Conservation (phyloP, 2,888 invertebrate genomes). For the Apantesis nais region DNA sequence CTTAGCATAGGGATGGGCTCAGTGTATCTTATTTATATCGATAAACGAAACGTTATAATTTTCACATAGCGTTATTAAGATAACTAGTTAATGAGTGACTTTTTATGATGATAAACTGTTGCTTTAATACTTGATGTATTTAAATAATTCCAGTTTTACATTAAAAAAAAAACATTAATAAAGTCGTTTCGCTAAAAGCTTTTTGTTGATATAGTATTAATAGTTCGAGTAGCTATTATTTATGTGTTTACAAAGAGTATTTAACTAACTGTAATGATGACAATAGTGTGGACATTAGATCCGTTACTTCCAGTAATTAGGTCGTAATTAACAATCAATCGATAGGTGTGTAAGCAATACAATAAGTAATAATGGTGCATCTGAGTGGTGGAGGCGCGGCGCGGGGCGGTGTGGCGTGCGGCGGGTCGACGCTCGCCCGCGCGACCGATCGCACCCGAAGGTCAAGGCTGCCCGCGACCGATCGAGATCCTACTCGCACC, state of each 20-base stretch:
- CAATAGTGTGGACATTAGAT: neutral
- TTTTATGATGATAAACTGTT: conserved; percentile 8
- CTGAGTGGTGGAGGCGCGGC: conserved; percentile 56
- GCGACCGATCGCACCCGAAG: conserved; percentile 80
- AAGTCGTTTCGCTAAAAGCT: neutral
- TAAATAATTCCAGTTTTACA: conserved; percentile 9
- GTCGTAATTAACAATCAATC: conserved; percentile 30
- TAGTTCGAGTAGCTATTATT: neutral
- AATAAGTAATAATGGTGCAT: conserved; percentile 46
- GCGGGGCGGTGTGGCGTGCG: conserved; percentile 48
- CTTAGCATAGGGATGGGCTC: conserved; percentile 35
- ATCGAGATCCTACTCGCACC: conserved; percentile 66
- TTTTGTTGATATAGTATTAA: conserved; percentile 4
- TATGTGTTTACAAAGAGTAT: neutral
- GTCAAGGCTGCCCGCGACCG: conserved; percentile 78
- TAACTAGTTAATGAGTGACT: conserved; percentile 3
- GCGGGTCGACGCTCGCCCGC: conserved; percentile 79
- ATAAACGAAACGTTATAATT: conserved; percentile 9
- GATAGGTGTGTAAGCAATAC: conserved; percentile 36
- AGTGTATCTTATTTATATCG: conserved; percentile 24
- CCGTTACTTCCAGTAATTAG: conserved; percentile 13
- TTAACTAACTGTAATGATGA: conserved; percentile 9
- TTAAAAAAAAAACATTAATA: neutral
- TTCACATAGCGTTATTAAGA: neutral
- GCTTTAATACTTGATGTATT: neutral